Evolutionary conservation across 2,888 invertebrate species (phyloP), one percentile per base, ranked within the genome.

Genomic region (Nomada ruficornis): DNA sequence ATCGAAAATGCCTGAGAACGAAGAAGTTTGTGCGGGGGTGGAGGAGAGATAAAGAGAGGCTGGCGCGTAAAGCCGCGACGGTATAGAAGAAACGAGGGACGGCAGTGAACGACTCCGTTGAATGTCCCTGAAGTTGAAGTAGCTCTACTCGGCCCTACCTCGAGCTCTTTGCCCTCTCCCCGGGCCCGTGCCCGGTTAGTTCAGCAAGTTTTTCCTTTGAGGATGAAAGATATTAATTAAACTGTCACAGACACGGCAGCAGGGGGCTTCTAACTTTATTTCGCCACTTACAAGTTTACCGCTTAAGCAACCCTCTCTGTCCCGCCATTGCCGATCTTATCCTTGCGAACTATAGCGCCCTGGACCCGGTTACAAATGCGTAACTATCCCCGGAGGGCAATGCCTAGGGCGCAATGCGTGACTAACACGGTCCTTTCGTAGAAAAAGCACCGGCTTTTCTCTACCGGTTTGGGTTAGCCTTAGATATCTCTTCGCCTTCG

Each of bases 141-240:
- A 83, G 85, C 80, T 85, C 73, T 62, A 69, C 63, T 77, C 79
- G 80, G 71, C 73, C 29, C 71, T 64, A 26, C 23, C 44, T 50
- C 70, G 67, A 42, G 55, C 42, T 64, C 29, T 36, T 59, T 59
- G 44, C 70, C 36, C 62, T 29, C 69, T 54, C 59, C n/a, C 52
- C 29, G 63, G 71, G 64, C 77, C 84, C 79, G 79, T 74, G 84
- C 84, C 84, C 82, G 87, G 90, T 88, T 90, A 92, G 91, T 91
- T 92, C 89, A 89, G 90, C 91, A 92, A 93, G 89, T 93, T 93
- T 92, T 91, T 91, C 90, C 91, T 93, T 92, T 91, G 92, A 91
- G 88, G 92, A 92, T 90, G 92, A 92, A 91, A 92, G 92, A 92
- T 93, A 93, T 93, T 93, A 93, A 93, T 93, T 93, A 93, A 93